These are phyloP conservation scores for Cisticola juncidis DNA, from an alignment of 2,113 vertebrate genomes.

Conservation along the genomic window DNA sequence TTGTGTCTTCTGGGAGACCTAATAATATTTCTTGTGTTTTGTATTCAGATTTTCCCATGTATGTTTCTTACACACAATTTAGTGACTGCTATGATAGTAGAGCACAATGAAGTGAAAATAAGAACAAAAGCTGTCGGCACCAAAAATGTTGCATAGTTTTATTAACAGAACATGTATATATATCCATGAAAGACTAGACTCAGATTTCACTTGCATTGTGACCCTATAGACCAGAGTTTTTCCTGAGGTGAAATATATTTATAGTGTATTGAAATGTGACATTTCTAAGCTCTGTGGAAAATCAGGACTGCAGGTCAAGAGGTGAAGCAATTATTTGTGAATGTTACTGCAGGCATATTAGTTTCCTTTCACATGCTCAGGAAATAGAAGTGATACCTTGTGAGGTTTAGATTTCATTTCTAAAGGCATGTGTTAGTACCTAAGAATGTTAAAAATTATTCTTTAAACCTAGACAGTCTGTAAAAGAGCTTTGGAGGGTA, in stretches of 20 bases:
- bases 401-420: slow-evolving; percentile 3
- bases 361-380: not conserved
- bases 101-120: not conserved
- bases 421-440: not conserved
- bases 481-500: not conserved
- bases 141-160: not conserved
- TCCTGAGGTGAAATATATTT: slow-evolving; percentile 14
- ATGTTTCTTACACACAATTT: not conserved
- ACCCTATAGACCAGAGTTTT: not conserved
- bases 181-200: not conserved
- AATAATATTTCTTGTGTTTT: not conserved
- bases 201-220: not conserved
- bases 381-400: not conserved
- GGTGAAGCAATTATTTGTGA: slow-evolving; percentile 43
- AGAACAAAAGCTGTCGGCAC: not conserved
- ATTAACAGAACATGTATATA: not conserved
- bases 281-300: slow-evolving; percentile 37
- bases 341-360: slow-evolving; percentile 3
- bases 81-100: not conserved
- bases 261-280: not conserved
- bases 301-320: slow-evolving; percentile 6
- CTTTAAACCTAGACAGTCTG: not conserved
- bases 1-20: not conserved
- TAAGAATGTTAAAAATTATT: not conserved
- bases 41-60: not conserved